A percentile compares a stretch with the other conserved stretches of the same genome.
Conservation (phyloP, 2,888 invertebrate species). For the Papilio elwesi region DNA sequence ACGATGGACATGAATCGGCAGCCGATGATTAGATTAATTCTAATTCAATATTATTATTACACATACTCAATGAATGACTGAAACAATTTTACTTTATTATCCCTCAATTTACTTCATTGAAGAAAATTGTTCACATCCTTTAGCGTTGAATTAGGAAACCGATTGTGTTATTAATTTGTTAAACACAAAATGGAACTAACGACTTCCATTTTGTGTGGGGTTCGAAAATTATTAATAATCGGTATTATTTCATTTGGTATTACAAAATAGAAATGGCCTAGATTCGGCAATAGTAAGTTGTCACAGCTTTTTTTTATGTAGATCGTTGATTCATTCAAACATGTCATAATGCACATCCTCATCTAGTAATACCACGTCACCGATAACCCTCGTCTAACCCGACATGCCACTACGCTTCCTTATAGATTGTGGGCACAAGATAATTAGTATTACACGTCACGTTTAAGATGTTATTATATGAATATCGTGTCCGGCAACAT, state of each 20-base stretch:
- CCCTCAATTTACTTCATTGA: constrained; percentile 18
- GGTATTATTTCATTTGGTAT: too few relatives aligned
- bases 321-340: neutral
- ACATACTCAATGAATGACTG: neutral
- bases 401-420: constrained; percentile 16
- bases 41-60: neutral
- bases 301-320: too few relatives aligned
- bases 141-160: constrained; percentile 13
- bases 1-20: constrained; percentile 26
- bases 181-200: neutral
- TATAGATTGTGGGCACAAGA: constrained; percentile 10
- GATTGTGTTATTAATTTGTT: neutral
- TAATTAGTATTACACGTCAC: neutral
- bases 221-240: too few relatives aligned
- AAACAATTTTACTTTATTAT: constrained; percentile 27
- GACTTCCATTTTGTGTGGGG: too few relatives aligned
- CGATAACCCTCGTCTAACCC: constrained; percentile 20
- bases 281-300: too few relatives aligned
- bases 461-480: too few relatives aligned
- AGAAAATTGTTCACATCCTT: constrained; percentile 26
- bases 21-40: constrained; percentile 31
- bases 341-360: constrained; percentile 5
- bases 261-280: too few relatives aligned
- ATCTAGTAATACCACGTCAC: neutral
- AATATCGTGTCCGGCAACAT: too few relatives aligned